These are phyloP conservation scores for Oscheius sp. DNA, from an alignment of 2,888 invertebrate species.

Conservation along the genomic window DNA sequence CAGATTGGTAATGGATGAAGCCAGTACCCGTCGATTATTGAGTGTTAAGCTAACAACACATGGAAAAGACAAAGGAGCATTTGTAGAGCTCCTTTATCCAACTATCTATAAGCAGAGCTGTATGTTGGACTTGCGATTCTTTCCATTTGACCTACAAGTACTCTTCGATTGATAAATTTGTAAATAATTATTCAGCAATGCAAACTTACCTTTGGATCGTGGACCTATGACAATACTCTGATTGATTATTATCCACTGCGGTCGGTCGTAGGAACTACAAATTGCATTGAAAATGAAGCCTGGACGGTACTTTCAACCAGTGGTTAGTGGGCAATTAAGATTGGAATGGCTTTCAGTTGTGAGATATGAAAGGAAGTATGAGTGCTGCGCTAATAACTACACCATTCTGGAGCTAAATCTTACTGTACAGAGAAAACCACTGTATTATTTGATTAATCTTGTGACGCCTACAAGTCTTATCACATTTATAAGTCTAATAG, in stretches of 20 bases:
- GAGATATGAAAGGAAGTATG: slow-evolving; percentile 42
- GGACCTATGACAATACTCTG: slow-evolving; percentile 46
- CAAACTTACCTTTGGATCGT: slow-evolving; percentile 46
- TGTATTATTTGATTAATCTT: slow-evolving; percentile 66
- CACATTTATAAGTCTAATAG: slow-evolving; percentile 69
- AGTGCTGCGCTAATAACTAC: slow-evolving; percentile 47
- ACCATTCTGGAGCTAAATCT: slow-evolving; percentile 39
- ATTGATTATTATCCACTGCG: slow-evolving; percentile 39
- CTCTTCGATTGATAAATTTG: not conserved
- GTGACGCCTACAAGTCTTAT: slow-evolving; percentile 71
- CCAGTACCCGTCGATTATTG: slow-evolving; percentile 56
- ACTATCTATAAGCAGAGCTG: slow-evolving; percentile 63
- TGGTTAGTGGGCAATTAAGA: slow-evolving; percentile 18
- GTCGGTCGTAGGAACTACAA: slow-evolving; percentile 33
- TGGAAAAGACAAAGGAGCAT: slow-evolving; percentile 51
- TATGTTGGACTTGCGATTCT: slow-evolving; percentile 46
- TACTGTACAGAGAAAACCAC: slow-evolving; percentile 49
- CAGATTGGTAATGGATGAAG: slow-evolving; percentile 63
- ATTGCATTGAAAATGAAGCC: slow-evolving; percentile 49
- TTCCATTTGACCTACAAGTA: slow-evolving; percentile 48
- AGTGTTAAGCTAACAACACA: slow-evolving; percentile 59
- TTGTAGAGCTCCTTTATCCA: slow-evolving; percentile 62
- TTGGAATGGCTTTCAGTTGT: slow-evolving; percentile 31
- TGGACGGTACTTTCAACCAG: slow-evolving; percentile 45
- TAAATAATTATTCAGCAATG: slow-evolving; percentile 27